These are phyloP conservation scores for Tromatobia lineatoria DNA, from an alignment of 2,888 invertebrate genomes.

Conservation along the genomic window DNA sequence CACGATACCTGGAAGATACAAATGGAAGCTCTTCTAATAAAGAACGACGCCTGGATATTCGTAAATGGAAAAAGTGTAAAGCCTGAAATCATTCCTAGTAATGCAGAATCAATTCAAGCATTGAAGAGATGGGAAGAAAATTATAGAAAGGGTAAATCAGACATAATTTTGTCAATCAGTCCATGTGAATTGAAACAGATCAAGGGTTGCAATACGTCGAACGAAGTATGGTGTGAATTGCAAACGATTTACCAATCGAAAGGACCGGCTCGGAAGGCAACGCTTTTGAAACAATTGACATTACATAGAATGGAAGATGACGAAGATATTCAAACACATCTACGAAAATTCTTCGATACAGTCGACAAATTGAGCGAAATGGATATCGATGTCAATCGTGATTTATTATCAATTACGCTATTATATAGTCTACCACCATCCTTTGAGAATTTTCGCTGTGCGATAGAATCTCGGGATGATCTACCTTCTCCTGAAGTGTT, in stretches of 20 bases:
- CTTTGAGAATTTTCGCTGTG: no score
- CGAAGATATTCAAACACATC: conserved; percentile 79
- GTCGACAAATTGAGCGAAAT: conserved; percentile 79
- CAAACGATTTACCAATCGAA: conserved; percentile 79
- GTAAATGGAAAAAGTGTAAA: neutral
- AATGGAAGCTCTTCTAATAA: neutral
- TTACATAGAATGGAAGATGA: conserved; percentile 79
- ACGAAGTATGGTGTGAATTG: conserved; percentile 81
- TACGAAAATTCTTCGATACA: conserved; percentile 81
- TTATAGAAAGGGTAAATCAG: neutral
- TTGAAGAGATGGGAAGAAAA: neutral
- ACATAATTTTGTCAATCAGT: neutral
- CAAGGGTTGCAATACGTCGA: conserved; percentile 73
- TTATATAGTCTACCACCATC: conserved; percentile 62
- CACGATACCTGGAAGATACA: neutral
- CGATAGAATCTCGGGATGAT: conserved; percentile 66
- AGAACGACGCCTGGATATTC: neutral
- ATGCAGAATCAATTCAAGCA: neutral
- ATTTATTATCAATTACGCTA: conserved; percentile 53
- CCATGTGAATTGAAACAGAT: neutral
- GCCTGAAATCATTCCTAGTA: neutral
- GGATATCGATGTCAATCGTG: conserved; percentile 61
- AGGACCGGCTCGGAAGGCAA: conserved; percentile 83
- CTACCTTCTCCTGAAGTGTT: conserved; percentile 34
- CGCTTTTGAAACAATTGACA: conserved; percentile 81